Percentiles rank a stretch among this genome's conserved stretches.
phyloP scores from a whole-genome alignment of 1,140 invertebrate species.

The Teleopsis dalmanni region DNA sequence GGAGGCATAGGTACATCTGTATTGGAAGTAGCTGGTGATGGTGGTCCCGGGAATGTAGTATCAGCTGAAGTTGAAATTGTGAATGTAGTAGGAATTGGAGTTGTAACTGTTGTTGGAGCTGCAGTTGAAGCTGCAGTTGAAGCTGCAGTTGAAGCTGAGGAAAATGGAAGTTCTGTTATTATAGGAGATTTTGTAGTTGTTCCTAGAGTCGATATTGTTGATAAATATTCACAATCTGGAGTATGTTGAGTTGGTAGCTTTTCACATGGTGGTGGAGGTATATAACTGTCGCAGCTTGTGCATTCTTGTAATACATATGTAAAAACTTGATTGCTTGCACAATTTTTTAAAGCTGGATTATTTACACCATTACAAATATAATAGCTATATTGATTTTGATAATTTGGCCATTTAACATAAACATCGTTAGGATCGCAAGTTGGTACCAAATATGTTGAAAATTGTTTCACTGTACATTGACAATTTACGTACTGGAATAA shows the following conservation, averaged over 20 bases:
- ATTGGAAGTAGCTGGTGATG: background rate
- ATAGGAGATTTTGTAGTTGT: background rate
- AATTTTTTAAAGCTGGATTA: background rate
- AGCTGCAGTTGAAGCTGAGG: slow-evolving; percentile 1
- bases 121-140: background rate
- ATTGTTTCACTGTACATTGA: background rate
- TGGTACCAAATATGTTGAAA: background rate
- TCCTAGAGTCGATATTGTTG: background rate
- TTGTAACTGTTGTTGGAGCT: background rate
- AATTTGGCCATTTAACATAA: slow-evolving; percentile 7
- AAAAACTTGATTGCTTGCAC: slow-evolving; percentile 1
- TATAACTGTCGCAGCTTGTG: background rate
- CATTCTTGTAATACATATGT: slow-evolving; percentile 4
- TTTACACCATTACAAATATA: background rate
- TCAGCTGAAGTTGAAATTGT: background rate
- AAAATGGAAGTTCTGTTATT: background rate
- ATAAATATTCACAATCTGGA: background rate
- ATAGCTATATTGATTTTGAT: background rate
- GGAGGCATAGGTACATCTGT: slow-evolving; percentile 7
- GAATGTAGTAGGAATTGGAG: background rate
- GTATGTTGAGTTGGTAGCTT: background rate
- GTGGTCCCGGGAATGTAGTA: background rate
- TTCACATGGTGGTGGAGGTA: background rate
- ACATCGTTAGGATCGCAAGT: background rate
- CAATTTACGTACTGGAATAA: background rate